Evolutionary conservation across 2,888 invertebrate genomes (phyloP), one percentile per base, ranked within the genome.

Genomic region (Prosapia bicincta): DNA sequence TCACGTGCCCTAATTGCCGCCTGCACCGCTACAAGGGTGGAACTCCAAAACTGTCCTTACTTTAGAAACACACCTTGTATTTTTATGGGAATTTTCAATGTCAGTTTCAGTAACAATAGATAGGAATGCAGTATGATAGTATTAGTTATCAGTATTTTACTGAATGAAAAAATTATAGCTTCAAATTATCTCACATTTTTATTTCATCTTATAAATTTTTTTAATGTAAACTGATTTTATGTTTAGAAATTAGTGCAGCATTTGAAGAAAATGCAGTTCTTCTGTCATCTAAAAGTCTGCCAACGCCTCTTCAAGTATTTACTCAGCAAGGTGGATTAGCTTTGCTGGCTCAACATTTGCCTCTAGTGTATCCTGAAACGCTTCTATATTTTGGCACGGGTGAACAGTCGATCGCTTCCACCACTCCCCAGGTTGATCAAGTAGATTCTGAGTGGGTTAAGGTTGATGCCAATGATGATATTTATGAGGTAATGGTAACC

Each of bases 281-380:
- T n/a, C 67, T 72, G 25, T 32, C 32, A 1, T 69, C 72, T 9
- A 75, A 82, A 9, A 81, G 83, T 1, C 83, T 85, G 69, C 85
- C 85, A 0, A 86, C 86, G 13, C 90, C 94, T 72, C 87, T 97
- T 81, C 93, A 95, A 82, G 92, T 94, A 81, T 97, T 98, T 86
- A 95, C 96, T 72, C 90, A 91, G 78, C 91, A 93, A 80, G 97
- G 97, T 76, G 97, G 97, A 1, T 88, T 98, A 76, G 95, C 95
- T 15, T 87, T 97, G 77, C 87, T 98, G 77, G 97, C 97, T 0
- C 93, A 94, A 82, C 93, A 96, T 81, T 87, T 98, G 82, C 97
- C 97, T 0, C 90, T 96, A 0, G 92, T 97, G 23, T 95, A 94
- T 86, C 95, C 96, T 5, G 94, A 96, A 79, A 86, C 88, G 2